Evolutionary conservation across 2,113 vertebrate genomes (phyloP).

Genomic region (Apodemus sylvaticus): DNA sequence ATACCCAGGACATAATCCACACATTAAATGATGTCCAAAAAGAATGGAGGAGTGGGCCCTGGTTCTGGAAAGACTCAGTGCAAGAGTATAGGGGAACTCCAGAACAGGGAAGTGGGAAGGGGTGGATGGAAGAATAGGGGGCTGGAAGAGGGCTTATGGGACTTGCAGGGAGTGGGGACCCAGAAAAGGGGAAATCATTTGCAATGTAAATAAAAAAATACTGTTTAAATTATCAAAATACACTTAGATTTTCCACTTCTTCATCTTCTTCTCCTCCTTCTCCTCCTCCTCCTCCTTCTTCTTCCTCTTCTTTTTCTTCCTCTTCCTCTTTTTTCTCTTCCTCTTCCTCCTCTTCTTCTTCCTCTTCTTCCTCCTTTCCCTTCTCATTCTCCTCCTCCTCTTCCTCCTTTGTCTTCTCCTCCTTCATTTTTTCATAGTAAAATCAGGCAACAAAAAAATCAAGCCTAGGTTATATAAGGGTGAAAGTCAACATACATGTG

Average conservation of each 20-base stretch:
- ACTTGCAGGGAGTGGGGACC: too few relatives aligned
- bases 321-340: neutral
- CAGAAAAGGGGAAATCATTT: too few relatives aligned
- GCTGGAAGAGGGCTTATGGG: too few relatives aligned
- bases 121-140: too few relatives aligned
- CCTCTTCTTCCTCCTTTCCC: neutral
- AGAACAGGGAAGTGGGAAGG: too few relatives aligned
- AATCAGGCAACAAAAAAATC: neutral
- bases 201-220: too few relatives aligned
- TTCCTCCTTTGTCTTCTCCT: neutral
- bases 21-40: too few relatives aligned
- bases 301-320: neutral
- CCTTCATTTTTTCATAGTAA: neutral
- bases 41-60: too few relatives aligned
- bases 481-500: neutral
- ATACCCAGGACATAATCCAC: too few relatives aligned
- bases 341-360: neutral
- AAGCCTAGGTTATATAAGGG: neutral
- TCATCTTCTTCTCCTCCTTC: rapidly evolving
- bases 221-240: neutral
- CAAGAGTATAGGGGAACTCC: too few relatives aligned
- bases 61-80: too few relatives aligned
- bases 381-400: neutral
- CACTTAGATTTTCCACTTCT: neutral
- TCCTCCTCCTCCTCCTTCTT: too few relatives aligned